Evolutionary conservation across 2,797 vertebrate species (phyloP).

Genomic region (Mastacembelus armatus): DNA sequence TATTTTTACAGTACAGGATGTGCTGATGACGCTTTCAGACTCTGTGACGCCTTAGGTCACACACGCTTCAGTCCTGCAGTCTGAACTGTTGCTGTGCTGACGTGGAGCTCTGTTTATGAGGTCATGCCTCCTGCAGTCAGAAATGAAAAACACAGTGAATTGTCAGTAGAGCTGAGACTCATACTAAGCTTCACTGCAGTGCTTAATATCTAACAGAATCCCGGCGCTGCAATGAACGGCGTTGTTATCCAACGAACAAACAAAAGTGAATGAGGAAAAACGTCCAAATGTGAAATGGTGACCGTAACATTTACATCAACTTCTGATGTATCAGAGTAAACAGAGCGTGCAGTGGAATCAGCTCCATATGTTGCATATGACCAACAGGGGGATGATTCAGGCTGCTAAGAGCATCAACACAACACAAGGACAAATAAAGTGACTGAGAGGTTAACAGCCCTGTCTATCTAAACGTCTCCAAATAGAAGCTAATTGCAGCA

Average conservation of each 20-base stretch:
- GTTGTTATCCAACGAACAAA: too few relatives aligned
- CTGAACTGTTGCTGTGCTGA: conserved; percentile 1
- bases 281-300: background rate
- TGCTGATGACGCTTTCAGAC: conserved; percentile 11
- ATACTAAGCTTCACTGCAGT: background rate
- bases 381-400: conserved; percentile 24
- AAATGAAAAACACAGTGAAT: conserved; percentile 24
- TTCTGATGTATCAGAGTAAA: conserved; percentile 26
- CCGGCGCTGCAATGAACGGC: background rate
- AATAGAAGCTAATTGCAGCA: conserved; percentile 71
- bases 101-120: conserved; percentile 30
- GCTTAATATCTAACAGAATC: background rate
- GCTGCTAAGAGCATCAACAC: conserved; percentile 16
- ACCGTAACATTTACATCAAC: background rate
- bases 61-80: background rate
- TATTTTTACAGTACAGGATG: conserved; percentile 1
- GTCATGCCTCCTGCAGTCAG: conserved; percentile 41
- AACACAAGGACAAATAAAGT: too few relatives aligned
- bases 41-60: conserved; percentile 22
- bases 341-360: conserved; percentile 21
- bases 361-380: conserved; percentile 25
- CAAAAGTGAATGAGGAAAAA: background rate
- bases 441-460: too few relatives aligned
- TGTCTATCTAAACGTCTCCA: conserved; percentile 46
- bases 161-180: conserved; percentile 12